A percentile compares a stretch with the other conserved stretches of the same genome.
These are phyloP conservation scores for Pocillopora damicornis DNA, from an alignment of 64 coral and sea anemone genomes.

Conservation along the genomic window DNA sequence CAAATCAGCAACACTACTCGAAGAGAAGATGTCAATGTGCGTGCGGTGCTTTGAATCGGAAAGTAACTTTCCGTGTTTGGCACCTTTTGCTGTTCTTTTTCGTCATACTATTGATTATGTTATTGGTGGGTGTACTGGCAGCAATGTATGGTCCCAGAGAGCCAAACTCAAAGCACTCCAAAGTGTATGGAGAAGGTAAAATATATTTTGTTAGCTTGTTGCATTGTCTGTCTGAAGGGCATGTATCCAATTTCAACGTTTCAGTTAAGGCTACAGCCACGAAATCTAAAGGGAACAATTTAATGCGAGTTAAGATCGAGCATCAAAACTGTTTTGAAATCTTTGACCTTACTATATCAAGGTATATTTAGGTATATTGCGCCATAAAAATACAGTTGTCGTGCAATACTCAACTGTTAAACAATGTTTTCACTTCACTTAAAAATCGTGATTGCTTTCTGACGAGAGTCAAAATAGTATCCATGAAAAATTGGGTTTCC, in stretches of 20 bases:
- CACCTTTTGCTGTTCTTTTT: constrained; percentile 10
- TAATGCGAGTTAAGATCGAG: too few relatives aligned
- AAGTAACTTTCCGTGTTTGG: constrained; percentile 12
- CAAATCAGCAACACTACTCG: not conserved
- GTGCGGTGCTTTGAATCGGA: not conserved
- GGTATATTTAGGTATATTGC: too few relatives aligned
- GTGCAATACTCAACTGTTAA: too few relatives aligned
- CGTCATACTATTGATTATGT: not conserved
- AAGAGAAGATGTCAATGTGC: not conserved
- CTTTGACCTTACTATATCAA: too few relatives aligned
- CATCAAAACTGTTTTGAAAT: too few relatives aligned
- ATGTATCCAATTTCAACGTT: too few relatives aligned
- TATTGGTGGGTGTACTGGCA: not conserved
- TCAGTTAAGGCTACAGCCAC: too few relatives aligned
- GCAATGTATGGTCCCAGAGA: not conserved
- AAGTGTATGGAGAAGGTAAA: not conserved
- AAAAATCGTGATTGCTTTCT: not conserved
- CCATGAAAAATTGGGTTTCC: not conserved
- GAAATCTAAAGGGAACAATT: too few relatives aligned
- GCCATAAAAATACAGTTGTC: too few relatives aligned
- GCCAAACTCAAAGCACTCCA: not conserved
- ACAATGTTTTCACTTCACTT: too few relatives aligned
- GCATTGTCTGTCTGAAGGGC: too few relatives aligned
- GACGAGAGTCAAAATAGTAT: not conserved
- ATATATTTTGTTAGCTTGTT: too few relatives aligned